Conservation (phyloP, 1,140 invertebrate species). For the Arctopsyche grandis region DNA sequence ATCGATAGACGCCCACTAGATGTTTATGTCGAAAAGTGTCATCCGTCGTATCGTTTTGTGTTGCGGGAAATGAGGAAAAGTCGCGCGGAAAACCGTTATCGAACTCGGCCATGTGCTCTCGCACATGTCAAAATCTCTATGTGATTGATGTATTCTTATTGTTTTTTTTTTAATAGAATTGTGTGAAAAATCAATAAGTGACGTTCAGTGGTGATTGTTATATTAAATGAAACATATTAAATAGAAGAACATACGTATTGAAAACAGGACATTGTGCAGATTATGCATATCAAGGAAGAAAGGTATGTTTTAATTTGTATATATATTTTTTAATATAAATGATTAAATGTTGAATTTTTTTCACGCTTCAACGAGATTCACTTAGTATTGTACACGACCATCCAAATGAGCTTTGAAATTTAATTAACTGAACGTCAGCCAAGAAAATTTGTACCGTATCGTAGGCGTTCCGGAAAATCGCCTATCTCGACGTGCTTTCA, state of each 20-base stretch:
- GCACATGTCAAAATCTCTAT: no score
- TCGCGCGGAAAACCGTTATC: no score
- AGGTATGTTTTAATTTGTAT: slow-evolving; percentile 15
- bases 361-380: not conserved
- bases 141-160: not conserved
- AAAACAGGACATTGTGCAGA: not conserved
- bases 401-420: slow-evolving; percentile 34
- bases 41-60: not conserved
- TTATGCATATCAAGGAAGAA: slow-evolving; percentile 38
- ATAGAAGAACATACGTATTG: not conserved
- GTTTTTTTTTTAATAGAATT: not conserved
- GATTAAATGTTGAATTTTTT: not conserved
- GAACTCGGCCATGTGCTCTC: no score
- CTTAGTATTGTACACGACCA: not conserved
- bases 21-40: not conserved
- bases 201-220: not conserved
- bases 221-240: not conserved
- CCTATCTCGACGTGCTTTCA: not conserved
- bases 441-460: not conserved
- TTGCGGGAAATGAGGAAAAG: no score
- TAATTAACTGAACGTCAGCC: slow-evolving; percentile 30
- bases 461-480: slow-evolving; percentile 11
- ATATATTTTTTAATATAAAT: no score
- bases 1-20: not conserved
- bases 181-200: slow-evolving; percentile 16